phyloP scores from a whole-genome alignment of 2,888 invertebrate species.

The Rhabditophanes sp. region DNA sequence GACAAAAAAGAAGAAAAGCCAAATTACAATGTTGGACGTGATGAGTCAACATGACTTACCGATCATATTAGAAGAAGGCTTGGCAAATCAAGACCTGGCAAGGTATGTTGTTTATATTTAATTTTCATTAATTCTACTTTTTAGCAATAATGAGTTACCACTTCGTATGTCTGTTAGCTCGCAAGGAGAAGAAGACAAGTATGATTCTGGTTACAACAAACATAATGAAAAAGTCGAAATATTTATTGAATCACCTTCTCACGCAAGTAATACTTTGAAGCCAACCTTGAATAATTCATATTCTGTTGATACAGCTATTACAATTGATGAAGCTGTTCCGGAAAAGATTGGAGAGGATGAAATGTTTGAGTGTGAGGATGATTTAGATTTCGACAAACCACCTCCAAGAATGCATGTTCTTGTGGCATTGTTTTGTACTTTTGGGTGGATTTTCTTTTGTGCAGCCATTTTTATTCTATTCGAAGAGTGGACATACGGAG shows the following conservation, averaged over 20 bases:
- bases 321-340: slow-evolving; percentile 2
- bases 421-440: slow-evolving; percentile 57
- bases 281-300: no score
- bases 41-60: no score
- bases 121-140: no score
- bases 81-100: neutral
- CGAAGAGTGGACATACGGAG: slow-evolving; percentile 56
- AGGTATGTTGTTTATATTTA: no score
- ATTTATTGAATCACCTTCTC: no score
- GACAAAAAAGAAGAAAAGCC: neutral
- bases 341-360: slow-evolving; percentile 8
- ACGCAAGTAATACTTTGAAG: no score
- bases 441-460: slow-evolving; percentile 72
- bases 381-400: slow-evolving; percentile 2
- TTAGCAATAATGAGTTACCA: no score
- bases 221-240: no score
- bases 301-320: no score
- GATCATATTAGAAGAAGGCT: slow-evolving; percentile 4
- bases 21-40: slow-evolving; percentile 3
- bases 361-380: slow-evolving; percentile 1
- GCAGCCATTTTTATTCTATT: slow-evolving; percentile 74
- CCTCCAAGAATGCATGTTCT: slow-evolving; percentile 16
- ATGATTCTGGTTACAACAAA: no score
- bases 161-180: no score
- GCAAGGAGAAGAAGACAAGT: no score